Evolutionary conservation across 2,888 invertebrate genomes (phyloP), one percentile per base, ranked within the genome.

Genomic region (Ganaspis brasiliensis): DNA sequence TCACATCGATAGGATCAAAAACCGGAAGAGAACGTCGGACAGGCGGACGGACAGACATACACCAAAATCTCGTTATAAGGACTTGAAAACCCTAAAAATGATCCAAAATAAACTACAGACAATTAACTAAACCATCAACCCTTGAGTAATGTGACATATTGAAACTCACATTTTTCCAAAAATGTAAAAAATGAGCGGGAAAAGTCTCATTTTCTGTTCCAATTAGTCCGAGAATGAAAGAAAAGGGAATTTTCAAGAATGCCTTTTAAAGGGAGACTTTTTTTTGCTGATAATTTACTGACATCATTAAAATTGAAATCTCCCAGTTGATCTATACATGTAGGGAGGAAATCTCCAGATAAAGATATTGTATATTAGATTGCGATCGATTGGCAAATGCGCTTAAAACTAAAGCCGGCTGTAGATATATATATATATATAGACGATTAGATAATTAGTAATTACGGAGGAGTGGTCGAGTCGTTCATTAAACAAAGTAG

Each of bases 401-500:
- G 26, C 45, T 24, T 40, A 45, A 14, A 67, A 45, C n/a, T 24
- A 12, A 2, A 40, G 24, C 24, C 24, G 45, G 16, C 14, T 67
- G 8, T 45, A 45, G 40, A 67, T 21, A 67, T 40, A 45, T 21
- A 14, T n/a, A n/a, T n/a, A n/a, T n/a, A n/a, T 24, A 37, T 40
- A 45, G 45, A 14, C 16, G 67, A 67, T 45, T 67, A 67, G 67
- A 45, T 67, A 45, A 67, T 67, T 45, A 45, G 45, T 67, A 67
- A 67, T 67, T 45, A 67, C 14, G 24, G 24, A 45, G 67, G 67
- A 67, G 67, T 67, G 67, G 67, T 45, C 67, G 21, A 45, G n/a
- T 9, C 1, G 40, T 45, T 67, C 67, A 67, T 67, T 67, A 67
- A 67, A 26, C 67, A 67, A 45, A 67, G 67, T 67, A 67, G 45